Base-by-base conservation (phyloP, 2,888 invertebrate species). In the Leucoptera coffeella region DNA sequence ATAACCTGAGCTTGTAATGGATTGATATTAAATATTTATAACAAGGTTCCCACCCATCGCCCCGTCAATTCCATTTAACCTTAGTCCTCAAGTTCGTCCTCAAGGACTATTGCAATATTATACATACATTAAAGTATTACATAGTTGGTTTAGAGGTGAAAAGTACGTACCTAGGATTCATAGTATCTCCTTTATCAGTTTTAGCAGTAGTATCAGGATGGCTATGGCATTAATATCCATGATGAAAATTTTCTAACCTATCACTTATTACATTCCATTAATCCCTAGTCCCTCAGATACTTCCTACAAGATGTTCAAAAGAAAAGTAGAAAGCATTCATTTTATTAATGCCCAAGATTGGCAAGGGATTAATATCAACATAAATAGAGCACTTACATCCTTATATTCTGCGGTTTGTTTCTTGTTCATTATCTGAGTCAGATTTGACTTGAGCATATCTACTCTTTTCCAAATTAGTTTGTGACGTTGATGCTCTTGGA, bases 401-500 rank as follows among this genome's bases (percentile, higher is more conserved):
- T 17, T 17, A 9, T 17, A 17, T 7, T 17, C 17, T 7, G 17
- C 17, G 6, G n/a, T 17, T 17, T 7, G 17, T 17, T n/a, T 17
- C 9, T 9, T 7, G 17, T 17, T n/a, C n/a, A 17, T 17, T 9
- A 17, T 9, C 9, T 17, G 17, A 17, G 17, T 9, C 9, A 7
- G 17, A 6, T 7, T 17, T 17, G 17, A 7, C 9, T 17, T 17
- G 17, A 17, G 6, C 9, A 9, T 7, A 6, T 7, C 9, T 17
- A 7, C 6, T 9, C 9, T 6, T 7, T 7, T 6, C 6, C 9
- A 7, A 9, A 17, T 6, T 9, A 17, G 17, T 17, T 37, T 43
- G 19, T 28, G 36, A 8, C 25, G 22, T 27, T 10, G 34, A 17
- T 14, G 32, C 12, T 27, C 38, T 47, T 26, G 46, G 38, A 25